Conservation (phyloP, 1,140 invertebrate species). For the Medauroidea extradentata region DNA sequence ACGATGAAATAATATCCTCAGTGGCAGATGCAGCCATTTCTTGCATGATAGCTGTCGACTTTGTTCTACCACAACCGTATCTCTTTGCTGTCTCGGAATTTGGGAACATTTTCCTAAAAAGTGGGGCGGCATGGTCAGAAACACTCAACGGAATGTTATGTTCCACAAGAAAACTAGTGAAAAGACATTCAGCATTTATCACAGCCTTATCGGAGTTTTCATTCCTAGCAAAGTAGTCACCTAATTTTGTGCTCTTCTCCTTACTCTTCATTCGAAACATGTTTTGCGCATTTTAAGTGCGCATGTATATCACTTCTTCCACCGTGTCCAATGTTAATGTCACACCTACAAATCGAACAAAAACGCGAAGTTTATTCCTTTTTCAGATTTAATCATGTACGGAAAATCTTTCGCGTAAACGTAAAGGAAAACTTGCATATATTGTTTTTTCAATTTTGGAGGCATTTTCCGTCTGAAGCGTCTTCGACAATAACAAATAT, state of each 20-base stretch:
- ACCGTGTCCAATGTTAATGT: no score
- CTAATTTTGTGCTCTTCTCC: background rate
- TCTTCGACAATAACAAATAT: no score
- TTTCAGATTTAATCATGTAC: no score
- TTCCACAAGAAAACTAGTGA: background rate
- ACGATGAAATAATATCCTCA: background rate
- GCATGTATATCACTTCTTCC: no score
- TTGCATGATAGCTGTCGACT: background rate
- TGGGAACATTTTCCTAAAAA: background rate
- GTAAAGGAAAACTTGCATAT: no score
- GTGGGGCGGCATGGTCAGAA: background rate
- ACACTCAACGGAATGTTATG: background rate
- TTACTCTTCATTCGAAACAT: no score
- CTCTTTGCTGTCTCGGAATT: background rate
- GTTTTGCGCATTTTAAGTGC: no score
- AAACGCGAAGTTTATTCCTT: no score
- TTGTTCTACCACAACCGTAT: background rate
- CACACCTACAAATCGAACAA: no score
- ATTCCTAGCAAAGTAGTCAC: background rate
- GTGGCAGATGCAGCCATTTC: background rate
- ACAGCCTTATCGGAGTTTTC: background rate
- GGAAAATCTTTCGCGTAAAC: no score
- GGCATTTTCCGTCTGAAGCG: no score
- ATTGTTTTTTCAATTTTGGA: no score
- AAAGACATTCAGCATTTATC: constrained; percentile 2